Evolutionary conservation across 1,140 invertebrate genomes (phyloP), one percentile per base, ranked within the genome.

Genomic region (Hermatobates lingyangjiaoensis): DNA sequence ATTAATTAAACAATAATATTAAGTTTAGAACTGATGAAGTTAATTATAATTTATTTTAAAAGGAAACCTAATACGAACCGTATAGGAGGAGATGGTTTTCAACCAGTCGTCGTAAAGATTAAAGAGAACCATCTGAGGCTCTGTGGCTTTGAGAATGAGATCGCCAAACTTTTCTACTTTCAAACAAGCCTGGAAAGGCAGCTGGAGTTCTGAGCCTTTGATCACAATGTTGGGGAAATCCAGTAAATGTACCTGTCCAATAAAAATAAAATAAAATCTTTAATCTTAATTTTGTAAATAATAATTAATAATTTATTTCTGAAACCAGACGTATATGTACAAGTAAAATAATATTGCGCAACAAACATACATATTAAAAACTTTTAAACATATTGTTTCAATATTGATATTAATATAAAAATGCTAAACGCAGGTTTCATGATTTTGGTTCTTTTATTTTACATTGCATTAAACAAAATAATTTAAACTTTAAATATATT

Each of bases 211-310:
- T 2, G 92, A 97, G 14, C 60, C 96, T 68, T 99, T 99, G 68
- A 99, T 99, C 15, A 99, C 95, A 68, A 99, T 98, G 66, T 99
- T 99, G 0, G 96, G 95, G 69, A 99, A 99, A 69, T 98, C 96
- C 0, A 98, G 74, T 61, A 98, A 79, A 73, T 98, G 95, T 24
- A 98, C 91, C 64, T 63, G 27, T 26, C 54, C 26, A 57, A 57
- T 42, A n/a, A n/a, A n/a, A n/a, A n/a, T n/a, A n/a, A n/a, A n/a
- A n/a, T n/a, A n/a, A n/a, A n/a, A n/a, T n/a, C n/a, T n/a, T n/a
- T n/a, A n/a, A n/a, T n/a, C n/a, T n/a, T n/a, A n/a, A n/a, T n/a
- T 10, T 10, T 34, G n/a, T 34, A 34, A 7, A 34, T 34, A 34
- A n/a, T 10, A 34, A 34, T 34, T 34, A n/a, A n/a, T n/a, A n/a